A percentile compares a stretch with the other conserved stretches of the same genome.
phyloP scores from a whole-genome alignment of 2,888 invertebrate genomes.

The Agonopterix subpropinquella region DNA sequence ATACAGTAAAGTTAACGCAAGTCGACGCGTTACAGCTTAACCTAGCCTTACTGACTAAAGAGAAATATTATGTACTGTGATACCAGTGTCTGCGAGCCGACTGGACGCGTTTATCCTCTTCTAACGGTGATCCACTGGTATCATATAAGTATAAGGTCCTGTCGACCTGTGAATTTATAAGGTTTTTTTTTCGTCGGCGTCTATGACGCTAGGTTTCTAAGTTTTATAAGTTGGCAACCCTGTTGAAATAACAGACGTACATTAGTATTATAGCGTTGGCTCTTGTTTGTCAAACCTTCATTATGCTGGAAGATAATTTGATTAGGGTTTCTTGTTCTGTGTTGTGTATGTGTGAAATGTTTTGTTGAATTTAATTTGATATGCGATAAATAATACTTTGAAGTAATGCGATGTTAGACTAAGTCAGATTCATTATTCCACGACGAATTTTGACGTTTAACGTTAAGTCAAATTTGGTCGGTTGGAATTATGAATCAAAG shows the following conservation, averaged over 20 bases:
- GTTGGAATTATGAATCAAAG: too few relatives aligned
- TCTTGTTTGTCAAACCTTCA: constrained; percentile 34
- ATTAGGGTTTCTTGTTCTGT: constrained; percentile 25
- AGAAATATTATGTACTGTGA: constrained; percentile 39
- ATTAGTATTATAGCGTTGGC: constrained; percentile 53
- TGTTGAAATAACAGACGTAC: constrained; percentile 67
- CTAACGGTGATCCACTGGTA: constrained; percentile 55
- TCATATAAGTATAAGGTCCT: constrained; percentile 23
- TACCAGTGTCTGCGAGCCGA: constrained; percentile 53
- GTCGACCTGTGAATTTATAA: not conserved
- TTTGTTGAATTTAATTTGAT: too few relatives aligned
- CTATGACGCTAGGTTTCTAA: constrained; percentile 8
- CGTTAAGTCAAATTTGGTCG: too few relatives aligned
- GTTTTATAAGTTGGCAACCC: constrained; percentile 45
- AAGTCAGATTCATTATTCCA: not conserved
- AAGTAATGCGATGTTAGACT: constrained; percentile 25
- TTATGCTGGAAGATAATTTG: constrained; percentile 40
- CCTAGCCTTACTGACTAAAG: constrained; percentile 30
- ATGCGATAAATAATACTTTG: constrained; percentile 11
- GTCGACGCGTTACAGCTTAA: constrained; percentile 14
- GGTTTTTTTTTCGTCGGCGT: constrained; percentile 6
- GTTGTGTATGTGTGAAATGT: constrained; percentile 6
- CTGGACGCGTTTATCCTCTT: constrained; percentile 30
- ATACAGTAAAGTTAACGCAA: constrained; percentile 28
- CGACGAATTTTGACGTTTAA: too few relatives aligned